These are phyloP conservation scores for Ianthella basta DNA, from an alignment of 37 sponge, comb jelly and placozoan species.

Conservation along the genomic window DNA sequence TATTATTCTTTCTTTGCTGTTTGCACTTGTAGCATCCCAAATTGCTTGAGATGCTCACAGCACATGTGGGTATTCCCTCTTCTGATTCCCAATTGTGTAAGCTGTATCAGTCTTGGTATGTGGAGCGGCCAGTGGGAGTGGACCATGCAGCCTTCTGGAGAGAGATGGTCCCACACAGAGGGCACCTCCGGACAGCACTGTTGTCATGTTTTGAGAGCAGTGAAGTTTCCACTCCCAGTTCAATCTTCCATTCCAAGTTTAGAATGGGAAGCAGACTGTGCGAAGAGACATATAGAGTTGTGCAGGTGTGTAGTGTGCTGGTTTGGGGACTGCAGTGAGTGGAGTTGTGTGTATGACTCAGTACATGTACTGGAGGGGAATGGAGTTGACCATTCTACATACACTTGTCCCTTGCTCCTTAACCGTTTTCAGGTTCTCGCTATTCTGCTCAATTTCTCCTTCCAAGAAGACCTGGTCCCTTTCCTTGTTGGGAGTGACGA, in stretches of 20 bases:
- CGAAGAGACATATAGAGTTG: background rate
- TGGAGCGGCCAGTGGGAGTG: background rate
- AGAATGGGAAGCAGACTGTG: conserved; percentile 12
- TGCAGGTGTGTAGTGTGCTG: too few species aligned
- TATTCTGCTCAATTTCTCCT: background rate
- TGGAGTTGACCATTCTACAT: too few species aligned
- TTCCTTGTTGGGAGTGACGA: background rate
- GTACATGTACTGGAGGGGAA: too few species aligned
- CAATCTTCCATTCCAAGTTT: conserved; percentile 16
- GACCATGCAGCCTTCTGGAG: background rate
- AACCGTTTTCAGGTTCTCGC: conserved; percentile 16
- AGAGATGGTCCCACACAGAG: background rate
- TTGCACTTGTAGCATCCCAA: background rate
- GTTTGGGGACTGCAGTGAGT: too few species aligned
- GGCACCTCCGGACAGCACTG: too few species aligned
- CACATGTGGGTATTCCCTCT: background rate
- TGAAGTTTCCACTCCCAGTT: too few species aligned
- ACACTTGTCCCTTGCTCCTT: too few species aligned
- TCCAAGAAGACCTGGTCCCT: background rate
- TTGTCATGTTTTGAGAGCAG: too few species aligned
- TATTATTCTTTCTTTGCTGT: too few species aligned
- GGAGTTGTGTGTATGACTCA: too few species aligned
- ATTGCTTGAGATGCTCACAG: conserved; percentile 1
- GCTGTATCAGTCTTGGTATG: background rate
- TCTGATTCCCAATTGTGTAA: background rate